Evolutionary conservation across 2,797 vertebrate genomes (phyloP), one percentile per base, ranked within the genome.

Genomic region (Oreochromis mossambicus): DNA sequence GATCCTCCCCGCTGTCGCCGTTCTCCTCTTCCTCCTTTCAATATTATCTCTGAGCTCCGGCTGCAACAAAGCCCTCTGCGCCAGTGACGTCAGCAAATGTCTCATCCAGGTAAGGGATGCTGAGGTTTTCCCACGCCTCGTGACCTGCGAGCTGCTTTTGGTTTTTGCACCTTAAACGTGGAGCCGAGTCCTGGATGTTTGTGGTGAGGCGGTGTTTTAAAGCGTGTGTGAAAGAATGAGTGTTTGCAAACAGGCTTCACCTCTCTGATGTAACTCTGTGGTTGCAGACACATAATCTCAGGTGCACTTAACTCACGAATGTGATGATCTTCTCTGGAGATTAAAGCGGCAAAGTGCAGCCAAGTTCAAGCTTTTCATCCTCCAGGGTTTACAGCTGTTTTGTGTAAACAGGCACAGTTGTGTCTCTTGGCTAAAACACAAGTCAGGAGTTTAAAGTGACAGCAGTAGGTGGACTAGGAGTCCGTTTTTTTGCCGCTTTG

Each of bases 31-130:
- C 89, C 92, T 98, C 92, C 87, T 98, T 43, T 94, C 95, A 2
- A 97, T 96, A 90, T 91, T 97, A 88, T 95, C 97, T 1, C 41
- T 95, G 6, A 96, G 97, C 48, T 89, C 91, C 15, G 97, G 96
- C 94, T 99, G 98, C 94, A 99, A 99, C 95, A 99, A 99, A 91
- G 98, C 98, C 2, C 97, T 99, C 19, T 99, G 98, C 50, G 98
- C 98, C 41, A 99, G 98, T 14, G 98, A 99, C 21, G 98, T 99
- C 95, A 99, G 98, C 96, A 99, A 99, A 93, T 99, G 98, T 90
- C 97, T 99, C 85, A 98, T 99, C 90, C 98, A 99, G 98, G 98
- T 99, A 95, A 54, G 68, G 50, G 3, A 7, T 7, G 2, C 14
- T 24, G 21, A 43, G 63, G 3, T 68, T 68, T 68, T 24, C 9